Percentiles rank a stretch among this genome's conserved stretches.
These are phyloP conservation scores for Magallana gigas DNA, from an alignment of 1,140 invertebrate genomes.

Conservation along the genomic window DNA sequence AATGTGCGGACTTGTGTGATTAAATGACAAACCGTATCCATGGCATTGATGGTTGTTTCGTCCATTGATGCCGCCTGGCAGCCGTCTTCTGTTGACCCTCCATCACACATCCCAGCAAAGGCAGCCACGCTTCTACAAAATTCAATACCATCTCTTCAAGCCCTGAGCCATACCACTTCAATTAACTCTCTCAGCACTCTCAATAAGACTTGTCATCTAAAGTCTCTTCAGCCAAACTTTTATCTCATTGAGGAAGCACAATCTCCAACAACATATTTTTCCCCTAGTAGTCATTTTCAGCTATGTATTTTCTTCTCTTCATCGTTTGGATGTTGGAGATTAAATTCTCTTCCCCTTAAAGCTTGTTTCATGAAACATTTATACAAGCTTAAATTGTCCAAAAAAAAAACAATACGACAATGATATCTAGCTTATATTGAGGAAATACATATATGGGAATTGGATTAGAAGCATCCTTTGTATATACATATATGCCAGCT, in stretches of 20 bases:
- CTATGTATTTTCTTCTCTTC: no score
- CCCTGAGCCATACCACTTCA: neutral
- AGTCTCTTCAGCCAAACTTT: constrained; percentile 12
- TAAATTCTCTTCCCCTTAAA: no score
- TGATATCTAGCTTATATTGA: no score
- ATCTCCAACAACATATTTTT: no score
- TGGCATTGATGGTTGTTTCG: constrained; percentile 98
- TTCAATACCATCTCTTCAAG: constrained; percentile 48
- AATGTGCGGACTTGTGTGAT: neutral
- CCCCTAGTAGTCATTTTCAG: no score
- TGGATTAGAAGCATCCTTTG: no score
- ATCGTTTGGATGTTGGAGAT: no score
- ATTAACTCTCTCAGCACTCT: constrained; percentile 23
- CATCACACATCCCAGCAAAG: constrained; percentile 98
- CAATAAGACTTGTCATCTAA: neutral
- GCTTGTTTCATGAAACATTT: no score
- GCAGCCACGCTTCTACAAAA: constrained; percentile 83
- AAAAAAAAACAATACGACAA: no score
- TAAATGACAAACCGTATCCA: constrained; percentile 87
- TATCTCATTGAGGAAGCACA: neutral
- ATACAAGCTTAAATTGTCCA: no score
- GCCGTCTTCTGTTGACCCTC: constrained; percentile 96
- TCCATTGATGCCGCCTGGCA: constrained; percentile 96
- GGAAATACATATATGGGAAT: no score
- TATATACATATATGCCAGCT: no score